Evolutionary conservation across 2,888 invertebrate species (phyloP).

Genomic region (Oscheius onirici): DNA sequence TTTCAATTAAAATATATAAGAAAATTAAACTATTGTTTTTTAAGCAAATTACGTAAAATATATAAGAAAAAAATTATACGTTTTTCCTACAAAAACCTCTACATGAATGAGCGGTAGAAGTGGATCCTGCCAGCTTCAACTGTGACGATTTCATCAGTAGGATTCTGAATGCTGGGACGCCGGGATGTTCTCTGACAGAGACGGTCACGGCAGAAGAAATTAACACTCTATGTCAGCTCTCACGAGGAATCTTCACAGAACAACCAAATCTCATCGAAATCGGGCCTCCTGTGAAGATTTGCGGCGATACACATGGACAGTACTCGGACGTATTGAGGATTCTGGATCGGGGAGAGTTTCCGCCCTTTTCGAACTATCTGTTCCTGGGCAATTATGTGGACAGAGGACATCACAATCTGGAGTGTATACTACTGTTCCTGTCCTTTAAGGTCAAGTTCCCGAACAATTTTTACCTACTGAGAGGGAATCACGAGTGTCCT

Average conservation of each 20-base stretch:
- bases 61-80: no score
- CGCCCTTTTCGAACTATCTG: constrained; percentile 58
- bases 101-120: no score
- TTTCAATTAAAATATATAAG: no score
- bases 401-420: constrained; percentile 58
- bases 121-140: not conserved
- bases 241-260: not conserved
- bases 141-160: not conserved
- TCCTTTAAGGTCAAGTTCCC: constrained; percentile 48
- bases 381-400: constrained; percentile 67
- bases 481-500: constrained; percentile 24
- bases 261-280: constrained; percentile 13
- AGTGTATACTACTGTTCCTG: constrained; percentile 56
- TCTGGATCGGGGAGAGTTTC: constrained; percentile 58
- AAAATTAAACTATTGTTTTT: no score
- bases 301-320: constrained; percentile 29
- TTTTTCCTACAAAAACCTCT: no score
- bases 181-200: not conserved
- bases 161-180: not conserved
- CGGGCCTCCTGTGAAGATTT: constrained; percentile 16
- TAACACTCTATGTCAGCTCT: not conserved
- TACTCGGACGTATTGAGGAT: constrained; percentile 51
- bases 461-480: constrained; percentile 7
- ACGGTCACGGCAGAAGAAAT: not conserved
- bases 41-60: no score